Evolutionary conservation across 92 coral and sea anemone genomes (phyloP).

Genomic region (Ricordea florida): DNA sequence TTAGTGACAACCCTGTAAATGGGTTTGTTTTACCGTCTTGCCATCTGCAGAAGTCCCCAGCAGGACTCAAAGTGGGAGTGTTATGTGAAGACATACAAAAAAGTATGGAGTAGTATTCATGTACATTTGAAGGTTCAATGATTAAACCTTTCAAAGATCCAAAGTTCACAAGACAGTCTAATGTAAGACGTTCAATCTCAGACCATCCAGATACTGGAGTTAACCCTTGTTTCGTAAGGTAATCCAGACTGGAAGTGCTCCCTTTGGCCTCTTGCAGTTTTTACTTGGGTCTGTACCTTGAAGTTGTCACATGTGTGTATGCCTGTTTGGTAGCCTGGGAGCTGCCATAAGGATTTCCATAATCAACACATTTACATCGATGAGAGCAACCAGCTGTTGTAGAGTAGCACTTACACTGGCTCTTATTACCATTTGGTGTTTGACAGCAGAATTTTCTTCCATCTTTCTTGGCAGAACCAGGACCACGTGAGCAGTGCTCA

Average conservation of each 20-base stretch:
- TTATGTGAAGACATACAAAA: too few relatives aligned
- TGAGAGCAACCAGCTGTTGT: conserved; percentile 2
- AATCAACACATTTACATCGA: too few relatives aligned
- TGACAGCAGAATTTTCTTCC: conserved; percentile 22
- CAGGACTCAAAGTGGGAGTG: too few relatives aligned
- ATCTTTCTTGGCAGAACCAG: conserved; percentile 33
- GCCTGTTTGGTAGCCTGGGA: background rate
- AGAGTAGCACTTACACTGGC: conserved; percentile 18
- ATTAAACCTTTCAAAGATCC: background rate
- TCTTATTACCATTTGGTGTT: conserved; percentile 14
- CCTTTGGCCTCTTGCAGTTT: conserved; percentile 16
- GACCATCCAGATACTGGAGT: conserved; percentile 27
- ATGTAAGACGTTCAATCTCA: background rate
- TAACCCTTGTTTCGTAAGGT: background rate
- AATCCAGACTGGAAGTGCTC: conserved; percentile 12
- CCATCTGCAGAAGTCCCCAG: too few relatives aligned
- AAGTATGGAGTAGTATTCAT: background rate
- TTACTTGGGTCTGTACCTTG: conserved; percentile 34
- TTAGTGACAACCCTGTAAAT: too few relatives aligned
- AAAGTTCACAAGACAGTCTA: conserved; percentile 18
- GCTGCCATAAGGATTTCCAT: too few relatives aligned
- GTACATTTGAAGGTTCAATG: background rate
- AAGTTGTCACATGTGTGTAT: conserved; percentile 1
- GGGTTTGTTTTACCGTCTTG: too few relatives aligned
- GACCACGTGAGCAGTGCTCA: conserved; percentile 9